Base-by-base conservation (phyloP, 2,113 vertebrate species). In the Gallinago paraguaiae region DNA sequence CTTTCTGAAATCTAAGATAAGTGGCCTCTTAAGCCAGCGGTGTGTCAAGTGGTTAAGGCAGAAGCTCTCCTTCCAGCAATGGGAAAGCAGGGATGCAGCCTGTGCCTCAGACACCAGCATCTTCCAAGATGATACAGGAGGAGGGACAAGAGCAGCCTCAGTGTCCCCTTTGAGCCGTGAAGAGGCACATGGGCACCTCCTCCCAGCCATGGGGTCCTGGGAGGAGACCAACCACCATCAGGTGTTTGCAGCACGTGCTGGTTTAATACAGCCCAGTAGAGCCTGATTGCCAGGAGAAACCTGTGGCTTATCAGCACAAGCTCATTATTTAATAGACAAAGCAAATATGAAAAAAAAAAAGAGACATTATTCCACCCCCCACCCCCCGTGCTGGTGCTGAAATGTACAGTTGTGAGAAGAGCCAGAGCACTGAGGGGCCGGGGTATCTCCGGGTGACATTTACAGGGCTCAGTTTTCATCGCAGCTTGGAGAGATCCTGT, bases 371-470 rank as follows among this genome's bases (percentile, higher is more conserved):
- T 41, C 81, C 63, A 22, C 37, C 37, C 11, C 3, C 24, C 33
- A 13, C 33, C 15, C 24, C 23, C 20, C 8, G 13, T 15, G 41
- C 41, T 19, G 17, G 79, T 57, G 54, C 78, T 90, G 82, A 96
- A 84, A 93, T 45, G 71, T 64, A 92, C 56, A 92, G 86, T 59
- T 95, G 76, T 67, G 90, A 95, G 89, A 95, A 87, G 70, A 96
- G 82, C 56, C 94, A 59, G 78, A 81, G 84, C 2, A 35, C 83
- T 67, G 56, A 17, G 23, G 92, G 78, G 87, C 91, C 22, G 27
- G 76, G 94, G 88, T 90, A 91, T 94, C 95, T 83, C 83, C 11
- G 75, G 94, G 96, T 95, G 96, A 97, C 91, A 96, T 94, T 97
- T 86, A 72, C 74, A 92, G 71, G 53, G 93, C 82, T 97, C 95